Evolutionary conservation across 2,797 vertebrate species (phyloP), one percentile per base, ranked within the genome.

Genomic region (Crocidura indochinensis): DNA sequence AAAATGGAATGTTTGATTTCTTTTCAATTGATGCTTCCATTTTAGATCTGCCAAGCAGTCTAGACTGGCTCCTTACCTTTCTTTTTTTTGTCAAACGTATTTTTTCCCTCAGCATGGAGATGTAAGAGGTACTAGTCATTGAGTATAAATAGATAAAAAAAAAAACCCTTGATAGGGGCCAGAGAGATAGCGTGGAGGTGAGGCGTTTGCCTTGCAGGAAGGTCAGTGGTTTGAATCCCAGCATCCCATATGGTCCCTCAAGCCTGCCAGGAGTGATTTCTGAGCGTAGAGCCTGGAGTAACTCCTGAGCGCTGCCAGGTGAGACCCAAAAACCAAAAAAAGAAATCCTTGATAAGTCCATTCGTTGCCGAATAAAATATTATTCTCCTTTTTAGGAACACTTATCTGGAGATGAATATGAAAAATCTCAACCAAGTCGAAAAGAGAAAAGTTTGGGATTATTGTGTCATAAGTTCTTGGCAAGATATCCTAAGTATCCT

Each of bases 371-470:
- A 74, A 5, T 60, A 72, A 88, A 84, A 47, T 27, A 27, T 11
- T 65, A 15, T 38, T 93, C 22, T 88, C 80, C 72, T 73, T 0
- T 68, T 0, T 22, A 99, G 99, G 99, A 99, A 75, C 95, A 97
- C 87, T 98, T 98, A 84, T 96, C 97, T 17, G 99, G 98, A 90
- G 99, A 99, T 4, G 99, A 99, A 92, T 98, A 98, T 0, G 99
- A 99, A 94, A 99, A 98, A 94, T 97, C 98, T 46, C 98, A 99
- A 96, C 99, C 98, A 5, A 99, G 99, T 96, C 98, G 99, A 81
- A 99, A 99, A 96, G 99, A 99, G 94, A 99, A 99, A 96, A 99
- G 99, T 93, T 98, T 99, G 6, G 99, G 99, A 56, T 97, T 99
- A 73, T 97, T 99, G 27, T 99, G 99, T 94, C 98, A 99, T 88